Evolutionary conservation across 2,797 vertebrate genomes (phyloP).

Genomic region (Potorous gilbertii): DNA sequence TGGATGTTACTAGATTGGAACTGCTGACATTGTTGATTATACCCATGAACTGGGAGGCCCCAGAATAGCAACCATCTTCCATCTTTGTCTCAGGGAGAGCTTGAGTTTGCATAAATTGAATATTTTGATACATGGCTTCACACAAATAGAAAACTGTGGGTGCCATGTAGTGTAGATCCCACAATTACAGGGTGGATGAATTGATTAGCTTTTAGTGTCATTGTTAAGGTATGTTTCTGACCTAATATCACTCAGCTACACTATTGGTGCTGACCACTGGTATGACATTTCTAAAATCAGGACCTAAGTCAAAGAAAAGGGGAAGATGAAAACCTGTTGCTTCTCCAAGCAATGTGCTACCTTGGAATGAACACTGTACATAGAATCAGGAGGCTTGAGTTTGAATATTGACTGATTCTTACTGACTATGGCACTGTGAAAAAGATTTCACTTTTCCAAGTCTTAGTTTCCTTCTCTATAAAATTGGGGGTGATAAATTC

Average conservation of each 20-base stretch:
- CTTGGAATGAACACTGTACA: neutral
- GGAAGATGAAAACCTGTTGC: constrained; percentile 28
- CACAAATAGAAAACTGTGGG: constrained; percentile 46
- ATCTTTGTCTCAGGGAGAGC: constrained; percentile 65
- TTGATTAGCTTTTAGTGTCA: constrained; percentile 55
- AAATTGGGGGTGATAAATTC: neutral
- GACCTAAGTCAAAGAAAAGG: constrained; percentile 11
- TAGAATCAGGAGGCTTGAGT: neutral
- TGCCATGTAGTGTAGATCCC: constrained; percentile 54
- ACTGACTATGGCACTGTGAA: neutral
- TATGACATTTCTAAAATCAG: neutral
- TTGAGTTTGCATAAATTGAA: constrained; percentile 62
- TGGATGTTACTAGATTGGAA: constrained; percentile 61
- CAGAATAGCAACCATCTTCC: constrained; percentile 22
- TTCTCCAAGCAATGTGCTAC: neutral
- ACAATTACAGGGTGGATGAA: constrained; percentile 68
- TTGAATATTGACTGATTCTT: neutral
- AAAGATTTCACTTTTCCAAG: neutral
- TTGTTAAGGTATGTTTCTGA: constrained; percentile 64
- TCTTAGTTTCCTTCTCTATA: neutral
- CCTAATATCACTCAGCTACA: neutral
- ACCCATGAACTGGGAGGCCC: constrained; percentile 58
- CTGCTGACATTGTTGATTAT: constrained; percentile 63
- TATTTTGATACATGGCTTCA: constrained; percentile 53
- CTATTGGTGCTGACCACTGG: neutral